Percentiles rank a stretch among this genome's conserved stretches.
Evolutionary conservation across 1,140 invertebrate genomes (phyloP).

Genomic region (Drosophila ironensis): DNA sequence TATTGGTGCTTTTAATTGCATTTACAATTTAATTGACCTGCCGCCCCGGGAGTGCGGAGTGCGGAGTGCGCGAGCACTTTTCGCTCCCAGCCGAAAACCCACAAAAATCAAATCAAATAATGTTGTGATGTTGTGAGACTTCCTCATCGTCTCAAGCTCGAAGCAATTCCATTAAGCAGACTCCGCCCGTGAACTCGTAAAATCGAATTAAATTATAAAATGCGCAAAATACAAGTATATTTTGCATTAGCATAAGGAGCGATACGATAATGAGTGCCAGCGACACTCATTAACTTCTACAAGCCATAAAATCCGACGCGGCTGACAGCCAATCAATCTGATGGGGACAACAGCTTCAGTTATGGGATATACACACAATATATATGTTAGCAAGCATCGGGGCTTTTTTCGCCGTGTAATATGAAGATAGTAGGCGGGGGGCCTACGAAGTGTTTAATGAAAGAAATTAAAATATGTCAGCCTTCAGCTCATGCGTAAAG

Average conservation of each 20-base stretch:
- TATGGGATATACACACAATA: not conserved
- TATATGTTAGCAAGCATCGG: too few species aligned
- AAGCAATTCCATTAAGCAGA: conserved; percentile 12
- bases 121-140: conserved; percentile 21
- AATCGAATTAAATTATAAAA: conserved; percentile 32
- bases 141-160: not conserved
- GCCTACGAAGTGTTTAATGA: conserved; percentile 38
- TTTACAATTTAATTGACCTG: conserved; percentile 71
- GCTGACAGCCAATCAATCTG: conserved; percentile 50
- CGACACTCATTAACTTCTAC: conserved; percentile 32
- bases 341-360: conserved; percentile 28
- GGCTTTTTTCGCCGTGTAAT: not conserved
- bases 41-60: too few species aligned
- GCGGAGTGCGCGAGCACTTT: not conserved
- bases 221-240: conserved; percentile 25
- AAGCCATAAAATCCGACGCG: conserved; percentile 42
- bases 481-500: conserved; percentile 54
- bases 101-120: conserved; percentile 18
- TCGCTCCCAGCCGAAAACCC: conserved; percentile 6
- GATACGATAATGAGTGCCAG: conserved; percentile 27
- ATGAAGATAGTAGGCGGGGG: not conserved
- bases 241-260: conserved; percentile 50
- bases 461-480: conserved; percentile 53
- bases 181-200: conserved; percentile 18
- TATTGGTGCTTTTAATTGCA: conserved; percentile 67